Conservation (phyloP, 2,888 invertebrate genomes). For the Periphyllus acericola region DNA sequence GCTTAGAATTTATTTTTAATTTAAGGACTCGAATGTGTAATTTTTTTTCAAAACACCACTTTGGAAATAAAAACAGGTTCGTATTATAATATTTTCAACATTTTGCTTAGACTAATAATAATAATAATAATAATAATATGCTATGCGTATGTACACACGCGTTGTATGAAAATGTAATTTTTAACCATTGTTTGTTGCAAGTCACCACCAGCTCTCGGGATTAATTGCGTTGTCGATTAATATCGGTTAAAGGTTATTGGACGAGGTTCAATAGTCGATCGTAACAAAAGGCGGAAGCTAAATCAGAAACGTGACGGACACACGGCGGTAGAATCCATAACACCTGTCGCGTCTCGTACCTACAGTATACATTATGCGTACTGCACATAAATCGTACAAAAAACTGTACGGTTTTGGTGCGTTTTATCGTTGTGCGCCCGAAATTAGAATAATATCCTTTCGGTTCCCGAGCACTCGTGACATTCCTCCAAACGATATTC, state of each 20-base stretch:
- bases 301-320: conserved; percentile 58
- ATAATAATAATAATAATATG: too few relatives aligned
- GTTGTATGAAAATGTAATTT: too few relatives aligned
- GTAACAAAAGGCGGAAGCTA: conserved; percentile 58
- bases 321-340: conserved; percentile 54
- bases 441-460: not conserved
- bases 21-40: too few relatives aligned
- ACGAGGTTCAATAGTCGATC: conserved; percentile 57
- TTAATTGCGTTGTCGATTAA: conserved; percentile 2
- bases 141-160: too few relatives aligned
- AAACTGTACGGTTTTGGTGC: not conserved
- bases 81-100: too few relatives aligned
- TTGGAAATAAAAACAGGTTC: too few relatives aligned
- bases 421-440: not conserved
- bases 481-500: not conserved
- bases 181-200: not conserved
- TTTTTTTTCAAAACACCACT: too few relatives aligned
- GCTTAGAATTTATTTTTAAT: too few relatives aligned
- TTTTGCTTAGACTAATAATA: too few relatives aligned
- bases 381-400: too few relatives aligned
- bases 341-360: conserved; percentile 20
- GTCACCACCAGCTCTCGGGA: conserved; percentile 36
- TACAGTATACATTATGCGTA: not conserved
- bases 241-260: conserved; percentile 59
- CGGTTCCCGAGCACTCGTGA: not conserved